Evolutionary conservation across 2,113 vertebrate genomes (phyloP).

Genomic region (Spheniscus mendiculus): DNA sequence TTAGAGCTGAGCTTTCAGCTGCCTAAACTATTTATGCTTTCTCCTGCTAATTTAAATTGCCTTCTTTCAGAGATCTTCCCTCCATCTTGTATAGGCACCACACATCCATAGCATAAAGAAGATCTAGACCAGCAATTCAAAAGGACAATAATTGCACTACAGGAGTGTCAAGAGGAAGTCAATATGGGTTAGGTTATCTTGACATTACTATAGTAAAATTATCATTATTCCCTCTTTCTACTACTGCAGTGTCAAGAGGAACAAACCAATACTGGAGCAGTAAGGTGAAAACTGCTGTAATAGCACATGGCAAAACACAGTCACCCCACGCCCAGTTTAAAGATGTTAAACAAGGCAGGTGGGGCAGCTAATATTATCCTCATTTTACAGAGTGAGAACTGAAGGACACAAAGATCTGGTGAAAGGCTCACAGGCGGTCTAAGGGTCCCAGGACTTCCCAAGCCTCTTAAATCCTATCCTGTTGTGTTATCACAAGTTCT

Average conservation of each 20-base stretch:
- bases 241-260: not conserved
- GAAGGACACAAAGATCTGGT: not conserved
- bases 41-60: not conserved
- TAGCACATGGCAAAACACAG: not conserved
- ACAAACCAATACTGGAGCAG: not conserved
- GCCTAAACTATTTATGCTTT: not conserved
- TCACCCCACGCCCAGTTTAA: not conserved
- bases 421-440: not conserved
- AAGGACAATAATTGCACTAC: not conserved
- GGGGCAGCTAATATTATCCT: not conserved
- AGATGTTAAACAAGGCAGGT: not conserved
- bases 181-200: not conserved
- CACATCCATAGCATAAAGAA: not conserved
- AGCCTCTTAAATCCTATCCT: not conserved
- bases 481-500: not conserved
- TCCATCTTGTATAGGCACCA: not conserved
- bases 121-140: not conserved
- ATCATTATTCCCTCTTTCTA: not conserved
- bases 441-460: not conserved
- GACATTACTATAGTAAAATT: not conserved
- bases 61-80: not conserved
- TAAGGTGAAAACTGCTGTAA: not conserved
- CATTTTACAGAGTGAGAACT: not conserved
- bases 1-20: not conserved
- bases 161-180: not conserved